Evolutionary conservation across 2,113 vertebrate genomes (phyloP), one percentile per base, ranked within the genome.

Genomic region (Hippocampus guttulatus): DNA sequence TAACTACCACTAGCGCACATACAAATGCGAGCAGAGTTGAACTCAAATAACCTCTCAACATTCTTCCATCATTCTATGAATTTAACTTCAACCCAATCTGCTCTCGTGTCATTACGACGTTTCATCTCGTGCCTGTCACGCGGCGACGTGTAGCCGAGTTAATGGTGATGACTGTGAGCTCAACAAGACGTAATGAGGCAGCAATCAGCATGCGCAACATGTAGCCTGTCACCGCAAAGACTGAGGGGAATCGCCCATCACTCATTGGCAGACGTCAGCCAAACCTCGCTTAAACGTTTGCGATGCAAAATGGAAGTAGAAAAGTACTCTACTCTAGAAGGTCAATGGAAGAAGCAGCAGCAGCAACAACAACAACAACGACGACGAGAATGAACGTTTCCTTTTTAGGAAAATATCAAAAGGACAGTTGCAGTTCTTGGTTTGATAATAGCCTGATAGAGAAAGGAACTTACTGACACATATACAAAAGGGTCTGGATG

Each of bases 251-350:
- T 55, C 54, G 43, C 43, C 12, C 43, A 12, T 45, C 43, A 45
- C 11, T 45, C 43, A 11, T 45, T 45, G 43, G 43, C 43, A 45
- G 43, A 52, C 71, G 57, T 68, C n/a, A 47, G 65, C 54, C 41
- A 40, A 65, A 69, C 43, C 67, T 75, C 52, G 70, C 70, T 71
- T 68, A 58, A 25, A 61, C 9, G n/a, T 74, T 75, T 73, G 66
- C 66, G 33, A 33, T 33, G 33, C 33, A 6, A 82, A 81, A 82
- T 75, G 68, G 71, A 80, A 85, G 72, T 64, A 51, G 76, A 84
- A 45, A 80, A 58, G 41, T 69, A 51, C 73, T 78, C 27, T 54
- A 51, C 73, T 78, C 33, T 54, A 1, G 58, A 58, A 70, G 77
- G 71, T 62, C 74, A 73, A 77, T 76, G 66, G 33, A 62, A 51